Evolutionary conservation across 2,113 vertebrate genomes (phyloP).

Genomic region (Equus przewalskii): DNA sequence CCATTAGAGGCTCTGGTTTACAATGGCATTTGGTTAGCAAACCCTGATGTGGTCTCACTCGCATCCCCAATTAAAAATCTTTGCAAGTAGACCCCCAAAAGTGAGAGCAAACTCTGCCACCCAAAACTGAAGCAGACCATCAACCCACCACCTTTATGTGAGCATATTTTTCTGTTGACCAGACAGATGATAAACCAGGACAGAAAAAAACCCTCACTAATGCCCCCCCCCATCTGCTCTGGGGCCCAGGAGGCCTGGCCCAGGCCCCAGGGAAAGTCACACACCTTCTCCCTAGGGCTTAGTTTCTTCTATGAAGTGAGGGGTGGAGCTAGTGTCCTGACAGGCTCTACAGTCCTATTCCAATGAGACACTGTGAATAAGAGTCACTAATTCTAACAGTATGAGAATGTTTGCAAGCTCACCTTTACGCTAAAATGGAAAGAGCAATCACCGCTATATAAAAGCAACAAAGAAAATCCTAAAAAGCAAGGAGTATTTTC

Average conservation of each 20-base stretch:
- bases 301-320: not conserved
- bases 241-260: not conserved
- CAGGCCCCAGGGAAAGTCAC: not conserved
- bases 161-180: not conserved
- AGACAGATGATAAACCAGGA: not conserved
- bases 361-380: not conserved
- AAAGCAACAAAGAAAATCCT: slow-evolving; percentile 50
- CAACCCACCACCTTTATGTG: not conserved
- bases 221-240: not conserved
- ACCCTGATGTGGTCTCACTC: not conserved
- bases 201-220: not conserved
- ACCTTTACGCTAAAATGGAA: not conserved
- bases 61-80: not conserved
- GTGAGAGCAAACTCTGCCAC: not conserved
- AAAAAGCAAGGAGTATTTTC: not conserved
- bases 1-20: not conserved
- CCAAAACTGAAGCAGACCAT: not conserved
- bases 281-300: not conserved
- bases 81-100: not conserved
- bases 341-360: not conserved
- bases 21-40: not conserved
- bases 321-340: not conserved
- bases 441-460: not conserved
- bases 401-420: not conserved
- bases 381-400: not conserved